Evolutionary conservation across 2,797 vertebrate genomes (phyloP).

Genomic region (Myripristis jacobus): DNA sequence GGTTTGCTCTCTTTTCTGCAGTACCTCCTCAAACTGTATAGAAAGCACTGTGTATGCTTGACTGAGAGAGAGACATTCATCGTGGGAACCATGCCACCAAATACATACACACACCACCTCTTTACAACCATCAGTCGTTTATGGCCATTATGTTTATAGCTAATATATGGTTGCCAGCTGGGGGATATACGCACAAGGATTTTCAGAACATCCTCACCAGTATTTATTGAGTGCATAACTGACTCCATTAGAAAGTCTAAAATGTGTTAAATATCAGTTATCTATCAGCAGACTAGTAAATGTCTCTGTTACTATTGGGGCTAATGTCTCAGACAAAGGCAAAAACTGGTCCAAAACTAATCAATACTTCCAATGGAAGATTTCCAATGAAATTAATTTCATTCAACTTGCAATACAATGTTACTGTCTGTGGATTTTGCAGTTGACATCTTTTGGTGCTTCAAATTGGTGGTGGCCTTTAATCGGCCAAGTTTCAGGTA

Average conservation of each 20-base stretch:
- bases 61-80: slow-evolving; percentile 16
- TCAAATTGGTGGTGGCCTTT: neutral
- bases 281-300: slow-evolving; percentile 2
- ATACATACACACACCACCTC: slow-evolving; percentile 8
- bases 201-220: neutral
- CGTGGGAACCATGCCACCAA: slow-evolving; percentile 28
- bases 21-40: slow-evolving; percentile 84
- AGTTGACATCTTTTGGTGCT: slow-evolving; percentile 13
- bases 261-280: slow-evolving; percentile 2
- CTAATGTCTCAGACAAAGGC: neutral
- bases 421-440: neutral
- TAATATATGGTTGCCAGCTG: slow-evolving; percentile 32
- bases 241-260: slow-evolving; percentile 17
- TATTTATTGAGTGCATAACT: neutral
- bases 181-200: slow-evolving; percentile 44
- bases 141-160: slow-evolving; percentile 37
- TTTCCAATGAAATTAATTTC: neutral
- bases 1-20: slow-evolving; percentile 48
- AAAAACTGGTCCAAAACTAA: slow-evolving; percentile 2
- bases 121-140: slow-evolving; percentile 15
- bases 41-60: slow-evolving; percentile 32
- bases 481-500: neutral
- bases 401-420: neutral
- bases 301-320: slow-evolving; percentile 1
- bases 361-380: slow-evolving; percentile 8